Evolutionary conservation across 2,113 vertebrate species (phyloP).

Genomic region (Pituophis catenifer): DNA sequence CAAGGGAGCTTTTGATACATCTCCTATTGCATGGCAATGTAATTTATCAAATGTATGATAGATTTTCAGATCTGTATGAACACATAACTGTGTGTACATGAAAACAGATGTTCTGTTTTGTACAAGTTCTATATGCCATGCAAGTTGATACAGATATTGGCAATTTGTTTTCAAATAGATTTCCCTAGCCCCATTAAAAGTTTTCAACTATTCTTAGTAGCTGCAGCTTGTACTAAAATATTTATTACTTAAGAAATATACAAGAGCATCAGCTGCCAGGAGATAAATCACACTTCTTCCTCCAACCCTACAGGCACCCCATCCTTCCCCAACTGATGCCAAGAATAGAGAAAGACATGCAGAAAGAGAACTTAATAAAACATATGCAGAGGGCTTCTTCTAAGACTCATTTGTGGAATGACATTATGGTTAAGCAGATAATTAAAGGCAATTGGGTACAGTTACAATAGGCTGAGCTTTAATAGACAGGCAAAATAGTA

Average conservation of each 20-base stretch:
- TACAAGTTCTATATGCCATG: background rate
- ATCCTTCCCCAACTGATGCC: background rate
- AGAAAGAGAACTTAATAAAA: background rate
- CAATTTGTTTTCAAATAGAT: slow-evolving; percentile 10
- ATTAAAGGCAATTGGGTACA: background rate
- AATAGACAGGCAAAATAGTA: background rate
- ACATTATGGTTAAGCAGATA: background rate
- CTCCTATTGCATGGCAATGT: slow-evolving; percentile 1
- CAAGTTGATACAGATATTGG: background rate
- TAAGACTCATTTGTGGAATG: background rate
- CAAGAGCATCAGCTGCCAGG: background rate
- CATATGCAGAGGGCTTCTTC: background rate
- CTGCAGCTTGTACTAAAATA: background rate
- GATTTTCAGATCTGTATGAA: slow-evolving; percentile 12
- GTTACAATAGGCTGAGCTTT: background rate
- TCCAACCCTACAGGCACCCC: background rate
- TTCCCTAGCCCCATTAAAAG: background rate
- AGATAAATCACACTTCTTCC: background rate
- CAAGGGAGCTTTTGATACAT: slow-evolving; percentile 23
- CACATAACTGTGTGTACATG: background rate
- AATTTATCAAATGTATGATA: slow-evolving; percentile 24
- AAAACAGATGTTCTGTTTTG: slow-evolving; percentile 19
- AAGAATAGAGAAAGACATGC: background rate
- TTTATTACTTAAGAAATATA: background rate
- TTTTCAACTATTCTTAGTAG: background rate